phyloP scores from a whole-genome alignment of 2,113 vertebrate genomes.

The Ageneiosus marmoratus region DNA sequence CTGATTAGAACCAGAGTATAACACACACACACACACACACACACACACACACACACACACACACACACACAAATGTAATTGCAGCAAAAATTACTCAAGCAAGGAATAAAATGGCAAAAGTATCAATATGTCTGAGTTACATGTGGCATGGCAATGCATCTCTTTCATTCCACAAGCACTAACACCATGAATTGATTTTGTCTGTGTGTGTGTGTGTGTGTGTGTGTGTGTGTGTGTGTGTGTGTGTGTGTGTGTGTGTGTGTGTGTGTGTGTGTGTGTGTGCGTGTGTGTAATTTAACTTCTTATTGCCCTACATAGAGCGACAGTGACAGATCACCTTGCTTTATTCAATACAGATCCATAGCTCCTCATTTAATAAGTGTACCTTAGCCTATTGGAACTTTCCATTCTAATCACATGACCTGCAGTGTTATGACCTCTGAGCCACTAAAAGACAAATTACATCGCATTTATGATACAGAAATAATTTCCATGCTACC shows the following conservation, averaged over 20 bases:
- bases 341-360: conserved; percentile 59
- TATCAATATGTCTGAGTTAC: conserved; percentile 34
- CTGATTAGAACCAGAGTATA: not conserved
- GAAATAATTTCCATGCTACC: conserved; percentile 72
- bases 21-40: conserved; percentile 13
- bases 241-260: conserved; percentile 8
- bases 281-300: conserved; percentile 56
- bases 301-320: conserved; percentile 59
- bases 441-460: conserved; percentile 69
- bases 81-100: conserved; percentile 13
- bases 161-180: conserved; percentile 20
- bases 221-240: conserved; percentile 26
- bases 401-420: conserved; percentile 57
- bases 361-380: conserved; percentile 63
- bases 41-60: conserved; percentile 35
- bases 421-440: conserved; percentile 54
- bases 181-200: not conserved
- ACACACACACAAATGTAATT: conserved; percentile 16
- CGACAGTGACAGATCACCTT: conserved; percentile 58
- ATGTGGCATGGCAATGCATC: conserved; percentile 27
- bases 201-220: too few relatives aligned
- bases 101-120: conserved; percentile 24
- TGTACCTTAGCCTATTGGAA: conserved; percentile 59
- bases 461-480: conserved; percentile 75
- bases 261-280: conserved; percentile 10